Base-by-base conservation (phyloP, 2,113 vertebrate species). In the Tamias sibiricus region DNA sequence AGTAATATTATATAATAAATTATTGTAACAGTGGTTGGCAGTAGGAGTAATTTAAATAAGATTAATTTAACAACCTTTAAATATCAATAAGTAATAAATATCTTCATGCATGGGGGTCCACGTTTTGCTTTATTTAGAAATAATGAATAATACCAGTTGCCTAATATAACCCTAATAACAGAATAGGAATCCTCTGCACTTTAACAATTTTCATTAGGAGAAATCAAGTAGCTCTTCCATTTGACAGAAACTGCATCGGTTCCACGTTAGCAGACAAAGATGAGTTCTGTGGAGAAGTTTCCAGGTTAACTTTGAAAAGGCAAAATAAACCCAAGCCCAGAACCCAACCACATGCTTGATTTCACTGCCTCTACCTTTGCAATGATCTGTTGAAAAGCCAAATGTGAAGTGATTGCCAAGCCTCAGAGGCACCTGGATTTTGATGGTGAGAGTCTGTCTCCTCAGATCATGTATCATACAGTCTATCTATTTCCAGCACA, bases 51-150 rank as follows among this genome's bases (percentile, higher is more conserved):
- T 97, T 98, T 98, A 98, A 97, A 97, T 95, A 98, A 98, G 96
- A 98, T 98, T 98, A 98, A 98, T 98, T 98, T 98, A 98, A 97
- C 97, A 98, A 98, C 97, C 97, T 98, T 93, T 97, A 98, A 98
- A 98, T 98, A 98, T 98, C 98, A 98, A 79, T 97, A 98, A 98
- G 97, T 98, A 98, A 98, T 98, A 98, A 98, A 98, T 94, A 98
- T 97, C 98, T 98, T 96, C 97, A 97, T 97, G 97, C 96, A 98
- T 80, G 97, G 98, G 97, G 98, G 98, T 14, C 40, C 93, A 98
- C 1, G 9, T 95, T 98, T 98, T 96, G 90, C 96, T 98, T 98
- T 98, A 98, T 98, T 98, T 98, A 95, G 97, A 98, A 97, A 97
- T 95, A 98, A 98, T 96, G 98, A 98, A 95, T 98, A 97, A 98